phyloP scores from a whole-genome alignment of 2,113 vertebrate species.

The Strix uralensis region DNA sequence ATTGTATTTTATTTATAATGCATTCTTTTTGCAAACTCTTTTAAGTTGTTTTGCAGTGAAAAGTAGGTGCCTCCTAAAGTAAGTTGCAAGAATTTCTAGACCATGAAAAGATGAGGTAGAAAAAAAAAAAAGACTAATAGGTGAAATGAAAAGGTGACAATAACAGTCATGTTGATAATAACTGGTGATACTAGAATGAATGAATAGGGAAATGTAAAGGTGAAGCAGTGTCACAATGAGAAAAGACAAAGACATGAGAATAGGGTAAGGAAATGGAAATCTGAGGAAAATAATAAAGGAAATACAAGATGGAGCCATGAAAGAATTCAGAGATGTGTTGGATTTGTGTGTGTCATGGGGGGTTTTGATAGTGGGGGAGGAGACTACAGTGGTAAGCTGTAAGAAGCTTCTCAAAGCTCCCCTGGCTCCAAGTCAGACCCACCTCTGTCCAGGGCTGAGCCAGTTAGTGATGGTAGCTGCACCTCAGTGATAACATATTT shows the following conservation, averaged over 20 bases:
- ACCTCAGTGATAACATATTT: no score
- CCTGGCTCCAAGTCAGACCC: no score
- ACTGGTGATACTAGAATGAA: background rate
- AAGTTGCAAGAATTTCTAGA: background rate
- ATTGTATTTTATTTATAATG: conserved; percentile 16
- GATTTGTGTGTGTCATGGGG: no score
- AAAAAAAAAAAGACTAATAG: background rate
- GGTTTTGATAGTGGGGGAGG: no score
- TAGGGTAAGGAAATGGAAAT: background rate
- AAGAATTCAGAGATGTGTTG: background rate
- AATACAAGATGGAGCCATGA: background rate
- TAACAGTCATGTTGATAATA: background rate
- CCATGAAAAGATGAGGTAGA: background rate
- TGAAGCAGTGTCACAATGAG: background rate
- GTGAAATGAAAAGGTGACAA: background rate
- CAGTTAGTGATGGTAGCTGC: no score
- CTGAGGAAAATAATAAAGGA: background rate
- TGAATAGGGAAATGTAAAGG: background rate
- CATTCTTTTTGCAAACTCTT: background rate
- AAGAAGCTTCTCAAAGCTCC: no score
- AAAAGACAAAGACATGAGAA: background rate
- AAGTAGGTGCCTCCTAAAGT: background rate
- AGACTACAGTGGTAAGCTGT: no score
- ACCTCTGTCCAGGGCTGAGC: no score
- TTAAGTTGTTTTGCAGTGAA: background rate